phyloP scores from a whole-genome alignment of 92 coral and sea anemone species.

The Porites evermanni region DNA sequence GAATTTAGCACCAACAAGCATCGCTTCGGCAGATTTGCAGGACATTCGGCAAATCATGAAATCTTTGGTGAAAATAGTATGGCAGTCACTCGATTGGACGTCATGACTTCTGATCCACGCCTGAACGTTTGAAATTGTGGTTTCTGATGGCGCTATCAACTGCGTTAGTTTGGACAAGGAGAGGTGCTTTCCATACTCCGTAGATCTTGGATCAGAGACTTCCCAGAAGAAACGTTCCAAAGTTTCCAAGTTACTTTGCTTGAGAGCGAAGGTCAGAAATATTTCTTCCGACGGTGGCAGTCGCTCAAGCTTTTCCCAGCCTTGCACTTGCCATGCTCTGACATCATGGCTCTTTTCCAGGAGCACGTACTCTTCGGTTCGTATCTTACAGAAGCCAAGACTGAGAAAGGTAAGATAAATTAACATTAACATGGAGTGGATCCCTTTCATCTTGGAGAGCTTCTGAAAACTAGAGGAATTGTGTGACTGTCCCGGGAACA shows the following conservation, averaged over 20 bases:
- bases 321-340: conserved; percentile 79
- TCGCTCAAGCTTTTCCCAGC: conserved; percentile 83
- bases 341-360: conserved; percentile 87
- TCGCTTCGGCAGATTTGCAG: conserved; percentile 71
- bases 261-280: conserved; percentile 91
- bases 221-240: conserved; percentile 87
- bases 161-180: conserved; percentile 63
- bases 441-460: background rate
- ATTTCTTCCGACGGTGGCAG: conserved; percentile 65
- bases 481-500: conserved; percentile 15
- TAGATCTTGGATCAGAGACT: conserved; percentile 88
- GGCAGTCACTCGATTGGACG: conserved; percentile 69
- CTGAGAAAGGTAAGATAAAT: conserved; percentile 3
- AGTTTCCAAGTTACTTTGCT: conserved; percentile 83
- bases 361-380: conserved; percentile 8
- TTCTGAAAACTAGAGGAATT: background rate
- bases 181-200: conserved; percentile 80
- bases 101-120: conserved; percentile 73
- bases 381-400: background rate
- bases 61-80: conserved; percentile 73
- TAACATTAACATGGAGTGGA: background rate
- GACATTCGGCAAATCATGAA: conserved; percentile 84
- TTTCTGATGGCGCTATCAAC: conserved; percentile 77
- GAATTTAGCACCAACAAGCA: conserved; percentile 87
- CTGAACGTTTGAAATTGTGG: conserved; percentile 63